These are phyloP conservation scores for Alloplasta piceator DNA, from an alignment of 2,888 invertebrate species.

Conservation along the genomic window DNA sequence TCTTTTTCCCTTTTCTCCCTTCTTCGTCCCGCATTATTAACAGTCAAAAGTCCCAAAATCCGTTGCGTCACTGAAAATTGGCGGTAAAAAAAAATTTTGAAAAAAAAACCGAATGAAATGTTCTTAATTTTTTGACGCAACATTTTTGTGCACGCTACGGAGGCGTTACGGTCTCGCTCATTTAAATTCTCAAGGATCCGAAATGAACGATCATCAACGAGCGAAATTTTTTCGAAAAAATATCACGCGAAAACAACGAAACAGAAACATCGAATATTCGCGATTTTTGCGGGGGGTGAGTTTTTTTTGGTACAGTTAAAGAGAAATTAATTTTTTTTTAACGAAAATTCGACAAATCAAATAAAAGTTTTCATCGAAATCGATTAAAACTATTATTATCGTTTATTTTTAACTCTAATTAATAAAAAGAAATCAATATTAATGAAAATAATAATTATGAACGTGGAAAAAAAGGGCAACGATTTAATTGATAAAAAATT, in stretches of 20 bases:
- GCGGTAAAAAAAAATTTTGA: background rate
- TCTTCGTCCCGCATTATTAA: conserved; percentile 1
- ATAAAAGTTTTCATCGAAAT: too few species aligned
- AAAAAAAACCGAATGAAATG: conserved; percentile 21
- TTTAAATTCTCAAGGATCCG: conserved; percentile 34
- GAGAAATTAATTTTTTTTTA: too few species aligned
- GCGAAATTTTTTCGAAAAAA: too few species aligned
- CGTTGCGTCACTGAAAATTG: conserved; percentile 45
- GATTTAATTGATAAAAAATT: too few species aligned
- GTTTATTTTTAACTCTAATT: background rate
- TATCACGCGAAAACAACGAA: background rate
- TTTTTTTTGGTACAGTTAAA: too few species aligned
- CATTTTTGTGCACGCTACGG: conserved; percentile 24
- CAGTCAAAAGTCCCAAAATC: conserved; percentile 20
- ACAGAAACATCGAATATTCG: background rate
- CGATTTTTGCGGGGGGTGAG: too few species aligned
- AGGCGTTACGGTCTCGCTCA: conserved; percentile 16
- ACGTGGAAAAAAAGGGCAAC: too few species aligned
- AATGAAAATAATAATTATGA: too few species aligned
- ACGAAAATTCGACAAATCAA: too few species aligned
- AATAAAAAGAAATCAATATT: too few species aligned
- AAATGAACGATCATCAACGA: background rate
- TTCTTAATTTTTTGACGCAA: conserved; percentile 17
- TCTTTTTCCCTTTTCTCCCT: conserved; percentile 33
- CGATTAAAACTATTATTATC: background rate